Evolutionary conservation across 1,140 invertebrate species (phyloP), one percentile per base, ranked within the genome.

Genomic region (Penaeus indicus): DNA sequence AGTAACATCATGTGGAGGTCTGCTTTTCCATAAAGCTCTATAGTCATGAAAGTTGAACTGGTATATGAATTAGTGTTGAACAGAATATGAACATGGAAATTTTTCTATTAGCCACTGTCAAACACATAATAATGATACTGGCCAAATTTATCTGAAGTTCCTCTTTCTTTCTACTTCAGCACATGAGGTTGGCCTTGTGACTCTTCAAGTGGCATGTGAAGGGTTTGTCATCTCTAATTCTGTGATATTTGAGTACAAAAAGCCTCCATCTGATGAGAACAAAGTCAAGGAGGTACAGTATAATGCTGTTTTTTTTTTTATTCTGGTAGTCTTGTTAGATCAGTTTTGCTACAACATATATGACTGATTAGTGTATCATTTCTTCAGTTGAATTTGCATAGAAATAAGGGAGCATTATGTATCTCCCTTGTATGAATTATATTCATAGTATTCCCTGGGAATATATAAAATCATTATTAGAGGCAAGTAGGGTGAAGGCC

Each of bases 191-290:
- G 98, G 97, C 18, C 93, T 97, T 91, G 97, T 97, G 1, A 96
- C 96, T 1, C 93, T 99, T 27, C 97, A 98, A 93, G 97, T 99
- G 16, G 97, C 97, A 61, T 97, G 96, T 91, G 96, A 97, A 92
- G 97, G 97, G 77, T 96, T 96, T 91, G 95, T 98, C 25, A 97
- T 99, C 89, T 98, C 97, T 18, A 97, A 98, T 93, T 96, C 97
- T 91, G 97, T 97, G 81, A 96, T 97, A 92, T 98, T 99, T 92
- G 97, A 98, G 92, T 99, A 98, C 94, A 96, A 96, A 93, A 93
- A 94, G 90, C 95, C 95, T 67, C 94, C 95, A n/a, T 93, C 94
- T 32, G 94, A 95, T 60, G 94, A 95, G 27, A 93, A 90, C 78
- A 93, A n/a, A 93, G 93, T 25, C 93, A 94, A 92, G 93, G 82